Conservation (phyloP, 2,888 invertebrate genomes). For the Clunio marinus region DNA sequence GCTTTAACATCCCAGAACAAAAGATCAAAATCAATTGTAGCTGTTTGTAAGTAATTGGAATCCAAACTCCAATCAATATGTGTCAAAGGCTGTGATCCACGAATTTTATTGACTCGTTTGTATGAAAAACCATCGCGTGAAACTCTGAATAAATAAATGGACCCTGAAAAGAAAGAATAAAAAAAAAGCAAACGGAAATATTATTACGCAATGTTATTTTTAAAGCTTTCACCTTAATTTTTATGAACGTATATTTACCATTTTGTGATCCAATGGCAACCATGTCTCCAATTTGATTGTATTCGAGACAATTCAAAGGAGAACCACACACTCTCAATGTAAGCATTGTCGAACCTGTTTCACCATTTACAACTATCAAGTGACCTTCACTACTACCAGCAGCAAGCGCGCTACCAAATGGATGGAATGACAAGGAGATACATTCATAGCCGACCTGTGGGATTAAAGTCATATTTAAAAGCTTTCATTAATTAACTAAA, state of each 20-base stretch:
- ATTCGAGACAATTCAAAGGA: constrained; percentile 78
- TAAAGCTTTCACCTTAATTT: background rate
- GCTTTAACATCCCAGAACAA: constrained; percentile 90
- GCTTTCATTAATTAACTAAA: no score
- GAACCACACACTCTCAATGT: constrained; percentile 84
- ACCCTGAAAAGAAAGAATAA: constrained; percentile 41
- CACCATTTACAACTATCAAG: constrained; percentile 77
- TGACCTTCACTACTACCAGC: constrained; percentile 89
- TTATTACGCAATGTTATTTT: no score
- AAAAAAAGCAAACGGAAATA: no score
- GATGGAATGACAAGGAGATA: constrained; percentile 81
- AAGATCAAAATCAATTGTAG: constrained; percentile 84
- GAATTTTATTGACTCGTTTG: constrained; percentile 82
- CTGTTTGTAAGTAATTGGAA: constrained; percentile 80
- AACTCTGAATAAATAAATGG: constrained; percentile 73
- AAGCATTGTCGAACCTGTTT: constrained; percentile 78
- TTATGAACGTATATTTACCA: constrained; percentile 54
- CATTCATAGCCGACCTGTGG: constrained; percentile 78
- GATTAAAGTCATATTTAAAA: background rate
- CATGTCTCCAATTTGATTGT: constrained; percentile 82
- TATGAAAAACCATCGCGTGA: constrained; percentile 86
- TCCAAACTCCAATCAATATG: constrained; percentile 91
- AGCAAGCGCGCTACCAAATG: constrained; percentile 79
- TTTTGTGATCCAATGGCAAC: constrained; percentile 89
- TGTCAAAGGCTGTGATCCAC: constrained; percentile 77